Evolutionary conservation across 1,140 invertebrate species (phyloP).

Genomic region (Leptoteleia sp.): DNA sequence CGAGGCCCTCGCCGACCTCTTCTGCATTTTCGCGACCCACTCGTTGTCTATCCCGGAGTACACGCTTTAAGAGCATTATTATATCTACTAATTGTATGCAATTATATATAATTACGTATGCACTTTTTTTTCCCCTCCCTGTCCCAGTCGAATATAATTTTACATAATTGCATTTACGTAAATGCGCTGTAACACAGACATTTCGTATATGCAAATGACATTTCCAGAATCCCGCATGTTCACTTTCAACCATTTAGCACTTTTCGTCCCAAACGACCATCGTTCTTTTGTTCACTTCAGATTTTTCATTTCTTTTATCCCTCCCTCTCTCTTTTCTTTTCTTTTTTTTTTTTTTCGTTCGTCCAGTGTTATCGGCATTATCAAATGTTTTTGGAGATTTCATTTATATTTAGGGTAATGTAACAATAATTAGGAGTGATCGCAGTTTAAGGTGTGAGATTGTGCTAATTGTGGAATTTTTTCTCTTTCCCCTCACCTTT

Average conservation of each 20-base stretch:
- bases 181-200: slow-evolving; percentile 42
- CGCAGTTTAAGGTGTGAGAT: no score
- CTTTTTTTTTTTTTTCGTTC: slow-evolving; percentile 35
- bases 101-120: slow-evolving; percentile 62
- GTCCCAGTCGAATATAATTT: slow-evolving; percentile 56
- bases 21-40: slow-evolving; percentile 39
- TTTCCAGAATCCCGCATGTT: slow-evolving; percentile 44
- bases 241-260: slow-evolving; percentile 34
- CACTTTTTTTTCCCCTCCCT: slow-evolving; percentile 48
- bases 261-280: not conserved
- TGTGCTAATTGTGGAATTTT: no score
- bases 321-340: no score
- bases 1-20: slow-evolving; percentile 11
- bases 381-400: no score
- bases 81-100: slow-evolving; percentile 64
- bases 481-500: no score
- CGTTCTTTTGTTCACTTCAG: slow-evolving; percentile 34
- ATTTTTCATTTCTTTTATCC: no score
- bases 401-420: no score
- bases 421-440: no score
- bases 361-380: not conserved
- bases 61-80: slow-evolving; percentile 56
- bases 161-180: slow-evolving; percentile 64
- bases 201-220: slow-evolving; percentile 60
- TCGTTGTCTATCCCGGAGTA: slow-evolving; percentile 18